These are phyloP conservation scores for Anoplius nigerrimus DNA, from an alignment of 2,888 invertebrate species.

Conservation along the genomic window DNA sequence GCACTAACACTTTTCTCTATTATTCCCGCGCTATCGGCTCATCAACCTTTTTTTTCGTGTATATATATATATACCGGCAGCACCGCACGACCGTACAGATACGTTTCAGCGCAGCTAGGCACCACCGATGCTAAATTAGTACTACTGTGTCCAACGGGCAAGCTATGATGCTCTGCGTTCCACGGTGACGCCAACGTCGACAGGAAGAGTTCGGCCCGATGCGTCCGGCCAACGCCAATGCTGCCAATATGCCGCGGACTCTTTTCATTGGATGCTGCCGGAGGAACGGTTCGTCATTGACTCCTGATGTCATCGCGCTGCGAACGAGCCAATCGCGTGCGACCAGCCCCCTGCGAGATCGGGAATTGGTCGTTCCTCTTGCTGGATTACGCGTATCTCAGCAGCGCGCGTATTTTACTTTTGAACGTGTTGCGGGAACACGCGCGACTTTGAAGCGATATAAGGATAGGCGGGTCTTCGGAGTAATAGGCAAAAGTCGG, in stretches of 20 bases:
- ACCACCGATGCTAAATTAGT: constrained; percentile 35
- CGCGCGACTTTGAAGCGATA: too few relatives aligned
- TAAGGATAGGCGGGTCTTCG: neutral
- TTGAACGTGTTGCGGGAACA: too few relatives aligned
- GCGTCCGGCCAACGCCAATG: neutral
- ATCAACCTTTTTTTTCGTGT: too few relatives aligned
- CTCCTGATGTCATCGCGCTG: neutral
- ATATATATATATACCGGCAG: neutral
- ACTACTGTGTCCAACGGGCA: constrained; percentile 55
- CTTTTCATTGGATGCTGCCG: neutral
- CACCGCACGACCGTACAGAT: constrained; percentile 34
- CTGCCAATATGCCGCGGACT: neutral
- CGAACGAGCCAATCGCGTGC: neutral
- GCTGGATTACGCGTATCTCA: too few relatives aligned
- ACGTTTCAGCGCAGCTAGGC: constrained; percentile 14
- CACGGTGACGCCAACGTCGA: constrained; percentile 42
- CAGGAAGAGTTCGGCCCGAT: constrained; percentile 26
- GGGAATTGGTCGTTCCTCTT: neutral
- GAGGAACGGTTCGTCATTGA: too few relatives aligned
- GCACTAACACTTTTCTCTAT: constrained; percentile 16
- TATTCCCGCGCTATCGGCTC: constrained; percentile 29
- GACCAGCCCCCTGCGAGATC: neutral
- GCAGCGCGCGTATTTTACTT: too few relatives aligned
- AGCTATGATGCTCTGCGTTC: constrained; percentile 35
- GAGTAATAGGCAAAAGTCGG: constrained; percentile 13